These are phyloP conservation scores for Peromyscus polionotus DNA, from an alignment of 2,113 vertebrate genomes.

Conservation along the genomic window DNA sequence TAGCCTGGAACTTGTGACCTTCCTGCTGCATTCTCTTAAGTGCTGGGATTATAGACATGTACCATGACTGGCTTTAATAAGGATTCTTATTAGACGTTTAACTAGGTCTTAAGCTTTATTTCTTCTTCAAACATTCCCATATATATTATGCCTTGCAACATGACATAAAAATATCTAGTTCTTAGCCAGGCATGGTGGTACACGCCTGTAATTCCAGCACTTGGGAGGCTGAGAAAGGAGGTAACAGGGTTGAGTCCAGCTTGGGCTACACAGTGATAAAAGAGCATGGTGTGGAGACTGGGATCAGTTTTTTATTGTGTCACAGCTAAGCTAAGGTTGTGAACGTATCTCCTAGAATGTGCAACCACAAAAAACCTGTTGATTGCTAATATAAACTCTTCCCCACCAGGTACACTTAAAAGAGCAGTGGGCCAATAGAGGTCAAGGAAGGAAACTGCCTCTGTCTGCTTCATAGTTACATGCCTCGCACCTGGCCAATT, in stretches of 20 bases:
- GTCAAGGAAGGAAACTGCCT: neutral
- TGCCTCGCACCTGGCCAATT: neutral
- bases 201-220: neutral
- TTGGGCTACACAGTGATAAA: neutral
- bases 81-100: constrained; percentile 53
- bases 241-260: neutral
- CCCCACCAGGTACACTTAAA: neutral
- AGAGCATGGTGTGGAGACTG: neutral
- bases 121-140: constrained; percentile 43
- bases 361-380: neutral
- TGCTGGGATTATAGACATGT: neutral
- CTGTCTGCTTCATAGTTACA: neutral
- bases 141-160: constrained; percentile 18
- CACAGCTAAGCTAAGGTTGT: constrained; percentile 12
- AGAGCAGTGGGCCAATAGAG: neutral
- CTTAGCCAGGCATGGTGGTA: neutral
- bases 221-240: neutral
- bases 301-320: neutral
- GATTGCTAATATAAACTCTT: neutral
- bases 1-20: neutral
- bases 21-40: neutral
- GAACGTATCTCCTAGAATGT: neutral
- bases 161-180: constrained; percentile 39
- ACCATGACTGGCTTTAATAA: neutral
- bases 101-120: constrained; percentile 34